Conservation (phyloP, 1,140 invertebrate genomes). For the Cecropterus lyciades region DNA sequence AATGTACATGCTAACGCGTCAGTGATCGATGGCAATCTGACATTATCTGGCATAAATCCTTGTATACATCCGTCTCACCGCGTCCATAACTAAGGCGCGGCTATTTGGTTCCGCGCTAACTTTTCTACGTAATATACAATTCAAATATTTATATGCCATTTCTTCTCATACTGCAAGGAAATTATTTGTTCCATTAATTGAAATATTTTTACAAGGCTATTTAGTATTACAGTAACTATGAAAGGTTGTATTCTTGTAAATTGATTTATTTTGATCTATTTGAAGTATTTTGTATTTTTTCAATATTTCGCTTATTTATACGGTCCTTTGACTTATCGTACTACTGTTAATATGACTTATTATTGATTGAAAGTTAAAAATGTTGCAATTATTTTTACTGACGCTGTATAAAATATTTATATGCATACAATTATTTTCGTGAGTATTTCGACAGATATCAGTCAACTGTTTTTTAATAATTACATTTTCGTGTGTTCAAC, state of each 20-base stretch:
- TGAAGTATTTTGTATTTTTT: conserved; percentile 12
- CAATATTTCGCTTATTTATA: neutral
- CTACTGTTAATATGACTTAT: conserved; percentile 3
- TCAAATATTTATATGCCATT: too few species aligned
- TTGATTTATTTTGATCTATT: conserved; percentile 6
- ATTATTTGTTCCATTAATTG: neutral
- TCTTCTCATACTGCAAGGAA: neutral
- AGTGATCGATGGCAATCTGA: too few species aligned
- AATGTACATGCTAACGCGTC: too few species aligned
- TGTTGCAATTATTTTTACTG: conserved; percentile 2
- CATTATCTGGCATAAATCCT: too few species aligned
- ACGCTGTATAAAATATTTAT: neutral
- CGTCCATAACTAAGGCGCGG: too few species aligned
- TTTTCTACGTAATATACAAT: too few species aligned
- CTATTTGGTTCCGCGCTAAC: too few species aligned
- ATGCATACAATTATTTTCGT: conserved; percentile 13
- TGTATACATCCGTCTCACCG: too few species aligned
- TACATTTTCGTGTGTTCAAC: neutral
- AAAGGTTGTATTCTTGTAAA: conserved; percentile 18
- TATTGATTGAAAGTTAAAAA: conserved; percentile 8
- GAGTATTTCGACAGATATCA: neutral
- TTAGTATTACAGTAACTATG: conserved; percentile 15
- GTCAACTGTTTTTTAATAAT: neutral
- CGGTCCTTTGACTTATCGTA: conserved; percentile 1
- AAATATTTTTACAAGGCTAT: conserved; percentile 9